Base-by-base conservation (phyloP, 2,888 invertebrate genomes). In the Brachynemurus nebulosus region DNA sequence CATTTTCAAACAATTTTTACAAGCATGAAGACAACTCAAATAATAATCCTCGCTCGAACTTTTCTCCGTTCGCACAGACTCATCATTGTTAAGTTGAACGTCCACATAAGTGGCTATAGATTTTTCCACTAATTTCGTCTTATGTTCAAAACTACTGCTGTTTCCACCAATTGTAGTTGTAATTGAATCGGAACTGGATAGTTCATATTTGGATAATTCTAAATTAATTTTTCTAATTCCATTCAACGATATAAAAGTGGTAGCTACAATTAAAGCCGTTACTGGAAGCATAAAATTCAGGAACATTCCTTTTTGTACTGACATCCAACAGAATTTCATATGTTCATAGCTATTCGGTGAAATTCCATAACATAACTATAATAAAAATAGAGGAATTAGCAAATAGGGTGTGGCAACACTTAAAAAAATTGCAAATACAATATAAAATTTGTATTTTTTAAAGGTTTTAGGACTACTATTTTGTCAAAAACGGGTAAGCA, bases 311-410 rank as follows among this genome's bases (percentile, higher is more conserved):
- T 78, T 75, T 59, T 80, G 79, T 36, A 82, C 76, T 0, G 81
- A 81, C 71, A 83, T 76, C 76, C 82, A 84, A 58, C 83, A 84
- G 57, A 80, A 83, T 53, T 74, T 72, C 52, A 75, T 74, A 23
- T 74, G 77, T 64, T 84, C 82, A 56, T 81, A 82, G 49, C 80
- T 80, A 51, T 74, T 71, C 54, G 79, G 76, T 21, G 79, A 74
- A n/a, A 76, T 64, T 6, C 75, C 69, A 55, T 76, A 80, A 49
- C 79, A 78, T 50, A 76, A 69, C 74, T 76, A 59, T 48, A 67
- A 66, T 21, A 42, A 33, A 34, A 35, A 17, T 14, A 23, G 33
- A n/a, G 18, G 7, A 39, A 11, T 21, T 33, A 38, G 12, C 12
- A 12, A 35, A 30, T n/a, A 36, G 11, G 7, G 4, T 37, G 23